Evolutionary conservation across 2,888 invertebrate genomes (phyloP), one percentile per base, ranked within the genome.

Genomic region (Uloborus plumipes): DNA sequence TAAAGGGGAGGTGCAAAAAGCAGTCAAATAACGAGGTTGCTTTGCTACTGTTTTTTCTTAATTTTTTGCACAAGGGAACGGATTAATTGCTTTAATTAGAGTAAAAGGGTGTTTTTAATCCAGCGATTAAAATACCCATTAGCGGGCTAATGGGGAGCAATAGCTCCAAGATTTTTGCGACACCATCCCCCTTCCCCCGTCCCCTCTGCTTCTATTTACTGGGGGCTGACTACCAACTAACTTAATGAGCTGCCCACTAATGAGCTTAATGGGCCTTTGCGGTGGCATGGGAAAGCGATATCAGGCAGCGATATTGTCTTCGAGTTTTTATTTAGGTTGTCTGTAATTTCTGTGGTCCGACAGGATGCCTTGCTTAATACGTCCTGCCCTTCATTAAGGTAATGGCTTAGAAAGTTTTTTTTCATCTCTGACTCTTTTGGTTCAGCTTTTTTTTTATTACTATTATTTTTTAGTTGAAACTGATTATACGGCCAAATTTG

Each of bases 11-110:
- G 50, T 55, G 31, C 16, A 69, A 61, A 70, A 70, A 58, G 9
- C 39, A 69, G 64, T 20, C 62, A 39, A 67, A 62, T 61, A 61
- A 66, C 80, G 72, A 69, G 18, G 70, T 70, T 18, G 67, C 59
- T 53, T 67, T 64, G 20, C 26, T 26, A 16, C 31, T 22, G 59
- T 65, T 66, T 55, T 72, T 76, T 62, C 61, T 16, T 59, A 31
- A 22, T 82, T 73, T 72, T 71, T 73, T 51, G 49, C 59, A 31
- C 65, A 18, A 18, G 13, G 18, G 50, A 49, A 20, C 55, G 83
- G 73, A 83, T 83, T 83, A 83, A 83, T 83, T 83, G 77, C 73
- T 83, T 83, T 83, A 83, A 83, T 83, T 77, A 83, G 70, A 76
- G 83, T 76, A 83, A 82, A 82, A 76, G 81, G 71, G 81, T 82